These are phyloP conservation scores for Adoxophyes honmai DNA, from an alignment of 1,140 invertebrate species.

Conservation along the genomic window DNA sequence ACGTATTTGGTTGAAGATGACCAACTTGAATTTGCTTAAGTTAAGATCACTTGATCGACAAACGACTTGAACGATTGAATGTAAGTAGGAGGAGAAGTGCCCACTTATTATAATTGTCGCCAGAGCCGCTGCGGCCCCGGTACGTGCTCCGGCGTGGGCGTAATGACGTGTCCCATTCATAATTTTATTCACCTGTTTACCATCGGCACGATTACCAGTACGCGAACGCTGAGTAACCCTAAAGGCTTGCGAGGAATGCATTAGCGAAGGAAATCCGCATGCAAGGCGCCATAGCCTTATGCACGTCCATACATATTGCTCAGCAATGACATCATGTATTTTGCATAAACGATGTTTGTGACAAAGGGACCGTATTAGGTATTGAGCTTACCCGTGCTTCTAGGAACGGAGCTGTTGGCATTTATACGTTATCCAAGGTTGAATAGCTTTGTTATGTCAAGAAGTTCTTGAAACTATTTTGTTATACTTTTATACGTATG, in stretches of 20 bases:
- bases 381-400: slow-evolving; percentile 7
- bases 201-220: slow-evolving; percentile 30
- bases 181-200: slow-evolving; percentile 38
- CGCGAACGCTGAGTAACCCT: slow-evolving; percentile 48
- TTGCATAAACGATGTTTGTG: slow-evolving; percentile 44
- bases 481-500: too few species aligned
- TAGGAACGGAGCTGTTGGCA: slow-evolving; percentile 7
- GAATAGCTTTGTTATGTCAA: too few species aligned
- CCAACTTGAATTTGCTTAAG: not conserved
- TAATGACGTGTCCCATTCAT: slow-evolving; percentile 51
- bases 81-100: slow-evolving; percentile 19
- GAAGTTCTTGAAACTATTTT: too few species aligned
- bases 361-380: slow-evolving; percentile 27
- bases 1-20: slow-evolving; percentile 3
- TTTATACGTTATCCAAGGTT: not conserved
- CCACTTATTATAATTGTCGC: slow-evolving; percentile 23
- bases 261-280: slow-evolving; percentile 65
- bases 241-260: slow-evolving; percentile 56
- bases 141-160: slow-evolving; percentile 30
- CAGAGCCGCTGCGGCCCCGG: slow-evolving; percentile 20
- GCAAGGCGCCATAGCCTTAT: slow-evolving; percentile 50
- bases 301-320: slow-evolving; percentile 41
- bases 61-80: slow-evolving; percentile 7
- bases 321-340: slow-evolving; percentile 58
- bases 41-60: slow-evolving; percentile 12